Percentiles rank a stretch among this genome's conserved stretches.
Evolutionary conservation across 2,797 vertebrate species (phyloP).

Genomic region (Podargus strigoides): DNA sequence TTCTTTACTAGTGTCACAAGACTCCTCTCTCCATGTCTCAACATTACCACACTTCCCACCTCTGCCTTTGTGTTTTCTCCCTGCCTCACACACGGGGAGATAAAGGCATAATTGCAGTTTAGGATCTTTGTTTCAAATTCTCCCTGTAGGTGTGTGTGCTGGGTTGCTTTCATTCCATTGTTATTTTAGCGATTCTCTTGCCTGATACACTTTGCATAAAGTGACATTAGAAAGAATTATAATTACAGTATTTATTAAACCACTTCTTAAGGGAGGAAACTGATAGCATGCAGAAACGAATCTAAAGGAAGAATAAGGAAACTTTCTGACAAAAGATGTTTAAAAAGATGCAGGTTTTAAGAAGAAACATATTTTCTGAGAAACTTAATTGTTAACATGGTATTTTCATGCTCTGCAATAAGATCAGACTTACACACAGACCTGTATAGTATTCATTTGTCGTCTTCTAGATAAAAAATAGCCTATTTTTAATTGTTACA

Average conservation of each 20-base stretch:
- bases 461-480: background rate
- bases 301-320: background rate
- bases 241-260: background rate
- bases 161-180: background rate
- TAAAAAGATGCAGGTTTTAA: background rate
- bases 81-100: background rate
- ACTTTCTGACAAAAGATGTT: background rate
- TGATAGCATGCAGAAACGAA: background rate
- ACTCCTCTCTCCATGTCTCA: background rate
- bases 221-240: background rate
- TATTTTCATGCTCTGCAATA: background rate
- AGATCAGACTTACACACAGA: background rate
- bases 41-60: background rate
- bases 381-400: background rate
- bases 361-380: background rate
- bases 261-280: background rate
- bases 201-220: background rate
- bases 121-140: background rate
- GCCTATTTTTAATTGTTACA: background rate
- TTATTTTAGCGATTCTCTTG: background rate
- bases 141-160: background rate
- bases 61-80: background rate
- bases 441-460: background rate
- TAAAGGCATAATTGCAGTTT: background rate
- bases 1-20: background rate